Conservation (phyloP, 2,888 invertebrate genomes). For the Helicoverpa assulta region DNA sequence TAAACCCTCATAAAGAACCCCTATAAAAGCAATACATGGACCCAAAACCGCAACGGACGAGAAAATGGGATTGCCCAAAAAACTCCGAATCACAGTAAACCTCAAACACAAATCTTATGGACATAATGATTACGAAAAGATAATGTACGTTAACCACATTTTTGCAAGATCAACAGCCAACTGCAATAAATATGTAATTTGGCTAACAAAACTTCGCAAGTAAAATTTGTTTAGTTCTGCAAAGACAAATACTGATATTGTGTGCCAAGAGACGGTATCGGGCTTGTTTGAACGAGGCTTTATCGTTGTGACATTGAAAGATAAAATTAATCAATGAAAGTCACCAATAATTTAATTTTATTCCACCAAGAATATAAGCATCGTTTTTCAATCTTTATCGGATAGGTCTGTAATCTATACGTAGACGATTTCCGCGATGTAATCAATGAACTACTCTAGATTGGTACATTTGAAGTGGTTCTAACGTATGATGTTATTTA, state of each 20-base stretch:
- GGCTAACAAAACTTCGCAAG: constrained; percentile 27
- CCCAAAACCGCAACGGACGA: background rate
- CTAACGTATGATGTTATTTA: background rate
- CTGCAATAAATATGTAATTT: constrained; percentile 33
- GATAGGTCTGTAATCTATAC: constrained; percentile 22
- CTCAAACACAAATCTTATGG: background rate
- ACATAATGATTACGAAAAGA: constrained; percentile 24
- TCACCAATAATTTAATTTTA: constrained; percentile 58
- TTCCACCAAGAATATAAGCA: constrained; percentile 46
- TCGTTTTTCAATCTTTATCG: constrained; percentile 45
- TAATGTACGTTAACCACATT: constrained; percentile 18
- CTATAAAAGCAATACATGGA: background rate
- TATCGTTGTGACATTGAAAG: constrained; percentile 79
- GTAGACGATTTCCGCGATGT: constrained; percentile 34
- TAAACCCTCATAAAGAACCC: background rate
- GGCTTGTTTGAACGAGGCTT: constrained; percentile 48
- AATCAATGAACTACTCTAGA: constrained; percentile 1
- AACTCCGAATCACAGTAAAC: background rate
- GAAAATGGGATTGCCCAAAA: background rate
- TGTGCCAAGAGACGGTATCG: constrained; percentile 52
- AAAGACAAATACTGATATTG: constrained; percentile 47
- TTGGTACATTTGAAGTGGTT: background rate
- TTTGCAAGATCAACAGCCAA: constrained; percentile 30
- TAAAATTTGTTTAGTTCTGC: constrained; percentile 34
- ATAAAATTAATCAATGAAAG: constrained; percentile 76